phyloP scores from a whole-genome alignment of 1,140 invertebrate genomes.

The Drosophila nigrodunni region DNA sequence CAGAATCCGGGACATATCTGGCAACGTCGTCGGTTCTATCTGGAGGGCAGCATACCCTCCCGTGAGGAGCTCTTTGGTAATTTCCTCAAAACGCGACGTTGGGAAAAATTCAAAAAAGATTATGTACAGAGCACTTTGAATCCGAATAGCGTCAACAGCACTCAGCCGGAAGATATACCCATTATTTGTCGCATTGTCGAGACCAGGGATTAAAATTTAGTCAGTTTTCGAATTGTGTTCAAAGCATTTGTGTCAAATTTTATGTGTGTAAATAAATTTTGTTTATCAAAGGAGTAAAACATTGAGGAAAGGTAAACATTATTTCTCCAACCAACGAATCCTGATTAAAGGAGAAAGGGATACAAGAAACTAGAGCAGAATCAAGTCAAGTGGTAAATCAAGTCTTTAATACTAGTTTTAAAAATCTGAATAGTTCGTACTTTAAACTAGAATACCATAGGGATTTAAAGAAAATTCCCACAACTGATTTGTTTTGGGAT shows the following conservation, averaged over 20 bases:
- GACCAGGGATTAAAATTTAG: constrained; percentile 36
- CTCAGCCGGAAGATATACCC: constrained; percentile 70
- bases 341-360: too few relatives aligned
- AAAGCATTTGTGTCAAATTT: background rate
- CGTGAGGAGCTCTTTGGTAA: constrained; percentile 85
- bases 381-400: too few relatives aligned
- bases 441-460: too few relatives aligned
- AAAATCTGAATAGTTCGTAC: too few relatives aligned
- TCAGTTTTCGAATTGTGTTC: background rate
- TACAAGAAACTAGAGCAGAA: too few relatives aligned
- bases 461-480: too few relatives aligned
- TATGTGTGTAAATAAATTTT: constrained; percentile 2
- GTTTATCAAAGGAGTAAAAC: background rate
- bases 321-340: too few relatives aligned
- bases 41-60: constrained; percentile 86
- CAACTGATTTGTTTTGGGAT: too few relatives aligned
- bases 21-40: constrained; percentile 86
- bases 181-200: constrained; percentile 74
- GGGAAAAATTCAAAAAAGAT: constrained; percentile 85
- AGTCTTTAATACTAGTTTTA: too few relatives aligned
- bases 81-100: constrained; percentile 85
- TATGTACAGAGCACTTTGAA: constrained; percentile 71
- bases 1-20: constrained; percentile 87
- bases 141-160: constrained; percentile 27
- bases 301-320: background rate